phyloP scores from a whole-genome alignment of 2,888 invertebrate species.

The Nephrotoma guestfalica region DNA sequence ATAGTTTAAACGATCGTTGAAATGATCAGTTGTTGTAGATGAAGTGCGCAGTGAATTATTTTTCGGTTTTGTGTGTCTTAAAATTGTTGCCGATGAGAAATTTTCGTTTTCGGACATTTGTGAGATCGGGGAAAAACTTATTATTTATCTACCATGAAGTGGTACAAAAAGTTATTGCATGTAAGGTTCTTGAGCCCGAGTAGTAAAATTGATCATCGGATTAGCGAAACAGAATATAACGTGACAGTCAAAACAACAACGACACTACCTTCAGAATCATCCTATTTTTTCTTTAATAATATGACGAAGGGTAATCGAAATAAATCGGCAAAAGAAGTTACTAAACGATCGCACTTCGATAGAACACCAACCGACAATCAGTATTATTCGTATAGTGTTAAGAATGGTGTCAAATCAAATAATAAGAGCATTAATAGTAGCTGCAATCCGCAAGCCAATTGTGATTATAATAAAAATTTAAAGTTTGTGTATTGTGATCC shows the following conservation, averaged over 20 bases:
- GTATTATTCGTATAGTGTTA: slow-evolving; percentile 5
- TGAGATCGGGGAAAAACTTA: slow-evolving; percentile 48
- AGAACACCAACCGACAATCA: background rate
- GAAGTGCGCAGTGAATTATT: background rate
- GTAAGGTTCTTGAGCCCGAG: slow-evolving; percentile 37
- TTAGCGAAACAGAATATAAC: background rate
- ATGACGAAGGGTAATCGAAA: background rate
- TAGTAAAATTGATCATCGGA: slow-evolving; percentile 13
- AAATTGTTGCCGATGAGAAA: slow-evolving; percentile 38
- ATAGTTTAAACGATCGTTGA: background rate
- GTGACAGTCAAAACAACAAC: background rate
- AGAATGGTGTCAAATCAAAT: background rate
- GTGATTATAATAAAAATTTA: background rate
- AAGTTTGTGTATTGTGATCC: slow-evolving; percentile 18
- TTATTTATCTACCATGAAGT: slow-evolving; percentile 43
- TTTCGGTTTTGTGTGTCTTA: background rate
- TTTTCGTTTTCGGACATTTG: slow-evolving; percentile 43
- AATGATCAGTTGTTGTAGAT: background rate
- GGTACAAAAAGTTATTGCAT: slow-evolving; percentile 49
- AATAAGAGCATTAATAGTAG: background rate
- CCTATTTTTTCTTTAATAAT: background rate
- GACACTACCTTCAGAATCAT: background rate
- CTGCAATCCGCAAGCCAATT: background rate
- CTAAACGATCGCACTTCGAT: background rate
- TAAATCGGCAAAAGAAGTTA: background rate